Conservation (phyloP, 2,113 vertebrate genomes). For the Cavia porcellus region DNA sequence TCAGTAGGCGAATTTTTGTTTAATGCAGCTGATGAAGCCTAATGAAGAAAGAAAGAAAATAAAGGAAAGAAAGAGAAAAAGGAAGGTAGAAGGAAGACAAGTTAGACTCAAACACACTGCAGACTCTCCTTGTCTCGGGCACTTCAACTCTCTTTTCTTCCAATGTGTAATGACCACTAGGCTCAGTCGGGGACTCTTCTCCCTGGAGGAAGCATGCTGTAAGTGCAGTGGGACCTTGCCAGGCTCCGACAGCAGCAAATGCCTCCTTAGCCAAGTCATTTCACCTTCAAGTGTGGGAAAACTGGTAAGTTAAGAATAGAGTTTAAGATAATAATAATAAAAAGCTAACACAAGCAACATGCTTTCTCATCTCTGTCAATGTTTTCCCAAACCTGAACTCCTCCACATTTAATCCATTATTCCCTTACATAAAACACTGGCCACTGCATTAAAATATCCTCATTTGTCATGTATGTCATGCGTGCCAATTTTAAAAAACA, state of each 20-base stretch:
- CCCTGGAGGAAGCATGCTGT: not conserved
- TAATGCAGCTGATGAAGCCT: not conserved
- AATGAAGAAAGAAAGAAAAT: not conserved
- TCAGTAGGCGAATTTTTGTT: conserved; percentile 24
- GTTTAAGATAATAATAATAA: not conserved
- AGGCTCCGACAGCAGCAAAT: not conserved
- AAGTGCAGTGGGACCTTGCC: not conserved
- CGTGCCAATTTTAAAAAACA: not conserved
- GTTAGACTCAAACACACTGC: not conserved
- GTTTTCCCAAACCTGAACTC: conserved; percentile 11
- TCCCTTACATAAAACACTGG: conserved; percentile 4
- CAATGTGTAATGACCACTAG: not conserved
- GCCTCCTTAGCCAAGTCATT: not conserved
- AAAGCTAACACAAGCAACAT: not conserved
- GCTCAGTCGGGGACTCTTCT: not conserved
- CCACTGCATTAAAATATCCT: not conserved
- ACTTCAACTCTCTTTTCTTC: not conserved
- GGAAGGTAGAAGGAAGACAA: not conserved
- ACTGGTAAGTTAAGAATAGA: not conserved
- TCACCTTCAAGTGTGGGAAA: not conserved
- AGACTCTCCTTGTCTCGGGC: not conserved
- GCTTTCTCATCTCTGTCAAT: not conserved
- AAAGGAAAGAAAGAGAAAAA: not conserved
- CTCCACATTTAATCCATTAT: not conserved
- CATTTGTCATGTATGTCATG: not conserved